A percentile compares a stretch with the other conserved stretches of the same genome.
phyloP scores from a whole-genome alignment of 2,113 vertebrate genomes.

The Miniopterus natalensis region DNA sequence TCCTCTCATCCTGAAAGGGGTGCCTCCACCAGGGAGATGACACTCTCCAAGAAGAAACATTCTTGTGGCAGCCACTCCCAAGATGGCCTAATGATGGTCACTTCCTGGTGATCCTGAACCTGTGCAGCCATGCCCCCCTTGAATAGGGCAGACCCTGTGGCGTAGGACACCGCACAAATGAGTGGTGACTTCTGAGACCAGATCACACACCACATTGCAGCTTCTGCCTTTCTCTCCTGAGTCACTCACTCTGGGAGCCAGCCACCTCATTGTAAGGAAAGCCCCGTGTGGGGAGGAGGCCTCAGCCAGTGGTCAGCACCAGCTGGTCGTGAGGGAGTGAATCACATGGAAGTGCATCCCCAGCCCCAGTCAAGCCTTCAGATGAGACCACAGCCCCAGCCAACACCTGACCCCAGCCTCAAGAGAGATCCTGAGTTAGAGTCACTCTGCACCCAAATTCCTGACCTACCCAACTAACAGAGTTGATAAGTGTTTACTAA shows the following conservation, averaged over 20 bases:
- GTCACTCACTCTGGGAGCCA: not conserved
- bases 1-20: not conserved
- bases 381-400: not conserved
- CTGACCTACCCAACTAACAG: not conserved
- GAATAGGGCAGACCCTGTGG: not conserved
- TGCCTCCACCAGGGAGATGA: not conserved
- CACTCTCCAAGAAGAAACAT: not conserved
- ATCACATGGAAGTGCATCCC: not conserved
- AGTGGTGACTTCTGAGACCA: not conserved
- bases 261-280: not conserved
- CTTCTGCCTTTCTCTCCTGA: not conserved
- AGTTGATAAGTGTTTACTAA: not conserved
- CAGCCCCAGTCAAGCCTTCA: not conserved
- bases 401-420: not conserved
- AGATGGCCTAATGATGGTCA: not conserved
- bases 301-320: not conserved
- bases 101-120: too few relatives aligned
- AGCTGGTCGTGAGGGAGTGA: not conserved
- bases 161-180: too few relatives aligned
- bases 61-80: not conserved
- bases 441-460: not conserved
- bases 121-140: not conserved
- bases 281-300: not conserved
- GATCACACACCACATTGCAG: not conserved
- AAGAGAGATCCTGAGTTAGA: not conserved